Evolutionary conservation across 2,113 vertebrate genomes (phyloP), one percentile per base, ranked within the genome.

Genomic region (Rhinopomastus cyanomelas): DNA sequence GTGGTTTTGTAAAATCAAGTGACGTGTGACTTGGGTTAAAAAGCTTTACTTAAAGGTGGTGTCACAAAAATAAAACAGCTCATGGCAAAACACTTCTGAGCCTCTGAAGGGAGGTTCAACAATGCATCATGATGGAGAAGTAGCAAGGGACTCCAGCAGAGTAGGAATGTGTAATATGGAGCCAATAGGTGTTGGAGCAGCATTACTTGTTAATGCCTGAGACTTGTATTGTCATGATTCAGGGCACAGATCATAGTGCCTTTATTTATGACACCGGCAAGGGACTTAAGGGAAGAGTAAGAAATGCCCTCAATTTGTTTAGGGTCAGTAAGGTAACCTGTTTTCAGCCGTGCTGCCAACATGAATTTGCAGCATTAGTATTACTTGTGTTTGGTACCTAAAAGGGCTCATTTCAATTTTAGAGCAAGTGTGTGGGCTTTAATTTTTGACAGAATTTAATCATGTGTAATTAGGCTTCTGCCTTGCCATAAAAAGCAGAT

Each of bases 391-490:
- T 79, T 92, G 59, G 69, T 67, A 66, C 81, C 90, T 85, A 30
- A 18, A 73, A 66, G 81, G 36, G 64, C 48, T 73, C 56, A 73
- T 64, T 77, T 66, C 84, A 62, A 27, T 91, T 88, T 52, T 49
- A 81, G 67, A 80, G 88, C 34, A 49, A 95, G 37, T 18, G 71
- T 44, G 74, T 80, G 86, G 88, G 81, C 56, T 93, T 93, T 59
- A 46, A 32, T 73, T 95, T 96, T 74, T 80, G 91, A 71, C 93
- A 74, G 88, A 87, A 79, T 80, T 88, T 93, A 92, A 90, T 85
- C 4, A 7, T 20, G 37, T 76, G 34, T 87, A 60, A 73, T 88
- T 92, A 91, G 65, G 49, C 68, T 94, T 88, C 81, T 92, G 39
- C 67, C 30, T 3, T 80, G 55, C 46, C 22, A 17, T 76, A 59